Percentiles rank a stretch among this genome's conserved stretches.
phyloP scores from a whole-genome alignment of 2,888 invertebrate genomes.

The Sesia bembeciformis region DNA sequence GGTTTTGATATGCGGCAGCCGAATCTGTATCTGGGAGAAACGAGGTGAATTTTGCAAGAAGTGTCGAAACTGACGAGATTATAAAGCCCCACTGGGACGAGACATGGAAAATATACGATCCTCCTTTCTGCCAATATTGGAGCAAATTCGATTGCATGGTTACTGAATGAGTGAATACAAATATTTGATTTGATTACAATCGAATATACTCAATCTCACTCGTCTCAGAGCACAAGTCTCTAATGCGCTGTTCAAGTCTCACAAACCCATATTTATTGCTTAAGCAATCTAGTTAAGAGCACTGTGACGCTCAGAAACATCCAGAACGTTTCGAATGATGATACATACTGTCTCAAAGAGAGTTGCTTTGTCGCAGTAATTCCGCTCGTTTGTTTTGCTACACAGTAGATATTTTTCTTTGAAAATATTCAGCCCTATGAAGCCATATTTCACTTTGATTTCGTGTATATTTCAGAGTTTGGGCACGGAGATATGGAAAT shows the following conservation, averaged over 20 bases:
- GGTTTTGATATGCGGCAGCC: no score
- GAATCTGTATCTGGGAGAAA: no score
- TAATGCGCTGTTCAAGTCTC: slow-evolving; percentile 19
- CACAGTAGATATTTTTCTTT: slow-evolving; percentile 1
- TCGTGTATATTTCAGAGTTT: background rate
- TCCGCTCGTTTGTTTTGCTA: slow-evolving; percentile 22
- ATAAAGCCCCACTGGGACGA: no score
- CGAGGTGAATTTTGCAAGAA: no score
- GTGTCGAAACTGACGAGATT: no score
- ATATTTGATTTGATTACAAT: no score
- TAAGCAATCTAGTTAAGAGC: slow-evolving; percentile 57
- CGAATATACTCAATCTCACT: no score
- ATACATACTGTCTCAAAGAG: slow-evolving; percentile 1
- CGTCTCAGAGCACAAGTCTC: background rate
- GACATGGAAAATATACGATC: no score
- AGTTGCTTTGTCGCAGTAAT: slow-evolving; percentile 13
- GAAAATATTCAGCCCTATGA: background rate
- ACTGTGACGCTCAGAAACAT: slow-evolving; percentile 12
- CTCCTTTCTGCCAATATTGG: no score
- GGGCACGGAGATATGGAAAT: background rate
- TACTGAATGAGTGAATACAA: no score
- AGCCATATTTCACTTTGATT: background rate
- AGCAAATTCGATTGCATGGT: no score
- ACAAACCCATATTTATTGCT: slow-evolving; percentile 45
- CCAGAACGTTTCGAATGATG: slow-evolving; percentile 15